Conservation (phyloP, 2,113 vertebrate genomes). For the Gobiocypris rarus region DNA sequence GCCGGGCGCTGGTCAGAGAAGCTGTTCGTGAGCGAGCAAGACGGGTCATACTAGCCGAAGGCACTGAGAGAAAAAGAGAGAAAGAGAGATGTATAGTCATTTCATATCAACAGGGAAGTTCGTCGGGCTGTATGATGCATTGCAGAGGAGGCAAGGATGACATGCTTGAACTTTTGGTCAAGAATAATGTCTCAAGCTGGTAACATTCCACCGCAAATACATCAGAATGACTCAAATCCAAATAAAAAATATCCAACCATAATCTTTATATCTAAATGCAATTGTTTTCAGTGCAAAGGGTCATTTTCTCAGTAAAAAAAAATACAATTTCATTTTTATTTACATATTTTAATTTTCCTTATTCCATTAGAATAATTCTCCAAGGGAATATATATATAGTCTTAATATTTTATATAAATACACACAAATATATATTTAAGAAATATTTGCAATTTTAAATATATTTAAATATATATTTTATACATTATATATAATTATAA, state of each 20-base stretch:
- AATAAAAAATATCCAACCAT: not conserved
- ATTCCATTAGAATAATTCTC: not conserved
- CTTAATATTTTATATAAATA: too few species aligned
- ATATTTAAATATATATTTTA: too few species aligned
- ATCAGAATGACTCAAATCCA: not conserved
- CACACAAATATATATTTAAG: too few species aligned
- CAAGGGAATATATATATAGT: too few species aligned
- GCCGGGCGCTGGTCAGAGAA: conserved; percentile 94
- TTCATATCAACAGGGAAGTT: not conserved
- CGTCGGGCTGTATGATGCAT: conserved; percentile 21
- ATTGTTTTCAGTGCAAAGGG: not conserved
- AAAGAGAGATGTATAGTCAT: conserved; percentile 45
- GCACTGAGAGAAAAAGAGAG: conserved; percentile 80
- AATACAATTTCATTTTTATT: not conserved
- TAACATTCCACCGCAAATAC: conserved; percentile 1
- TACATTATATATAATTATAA: too few species aligned
- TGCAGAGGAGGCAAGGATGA: conserved; percentile 40
- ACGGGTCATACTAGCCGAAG: conserved; percentile 96
- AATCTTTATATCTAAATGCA: not conserved
- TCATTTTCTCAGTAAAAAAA: not conserved
- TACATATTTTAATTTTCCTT: not conserved
- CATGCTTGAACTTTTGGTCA: conserved; percentile 49
- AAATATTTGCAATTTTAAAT: too few species aligned
- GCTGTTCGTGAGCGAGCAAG: conserved; percentile 95
- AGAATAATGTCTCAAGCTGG: conserved; percentile 25